Percentiles rank a stretch among this genome's conserved stretches.
phyloP scores from a whole-genome alignment of 2,113 vertebrate species.

The Caranx ignobilis region DNA sequence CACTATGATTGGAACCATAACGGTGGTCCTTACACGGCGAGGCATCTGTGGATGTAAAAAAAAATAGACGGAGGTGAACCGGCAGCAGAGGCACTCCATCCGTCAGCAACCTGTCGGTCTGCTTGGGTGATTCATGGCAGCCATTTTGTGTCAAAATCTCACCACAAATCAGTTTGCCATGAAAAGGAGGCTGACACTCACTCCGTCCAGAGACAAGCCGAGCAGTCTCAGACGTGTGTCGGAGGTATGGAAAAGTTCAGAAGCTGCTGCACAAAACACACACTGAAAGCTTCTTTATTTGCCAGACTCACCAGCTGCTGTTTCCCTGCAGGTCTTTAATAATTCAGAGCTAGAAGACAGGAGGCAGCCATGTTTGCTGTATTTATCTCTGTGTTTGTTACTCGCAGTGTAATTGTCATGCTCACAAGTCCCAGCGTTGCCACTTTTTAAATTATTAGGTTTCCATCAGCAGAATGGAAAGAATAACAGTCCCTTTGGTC shows the following conservation, averaged over 20 bases:
- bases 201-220: conserved; percentile 35
- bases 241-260: conserved; percentile 47
- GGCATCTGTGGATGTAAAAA: conserved; percentile 47
- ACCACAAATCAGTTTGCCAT: conserved; percentile 69
- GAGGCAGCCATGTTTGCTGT: conserved; percentile 45
- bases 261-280: conserved; percentile 33
- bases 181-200: conserved; percentile 52
- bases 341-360: conserved; percentile 56
- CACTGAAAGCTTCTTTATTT: conserved; percentile 31
- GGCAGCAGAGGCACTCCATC: conserved; percentile 63
- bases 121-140: conserved; percentile 66
- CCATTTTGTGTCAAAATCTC: conserved; percentile 72
- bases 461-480: conserved; percentile 25
- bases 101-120: conserved; percentile 64
- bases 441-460: conserved; percentile 39
- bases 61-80: conserved; percentile 17
- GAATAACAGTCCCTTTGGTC: conserved; percentile 14
- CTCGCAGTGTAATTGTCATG: conserved; percentile 24
- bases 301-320: conserved; percentile 44
- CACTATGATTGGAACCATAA: conserved; percentile 69
- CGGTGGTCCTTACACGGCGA: conserved; percentile 48
- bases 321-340: conserved; percentile 48
- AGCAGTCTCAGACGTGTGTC: conserved; percentile 42
- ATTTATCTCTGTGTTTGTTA: conserved; percentile 50
- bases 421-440: conserved; percentile 1